Evolutionary conservation across 2,113 vertebrate genomes (phyloP).

Genomic region (Nannobrachium achirus): DNA sequence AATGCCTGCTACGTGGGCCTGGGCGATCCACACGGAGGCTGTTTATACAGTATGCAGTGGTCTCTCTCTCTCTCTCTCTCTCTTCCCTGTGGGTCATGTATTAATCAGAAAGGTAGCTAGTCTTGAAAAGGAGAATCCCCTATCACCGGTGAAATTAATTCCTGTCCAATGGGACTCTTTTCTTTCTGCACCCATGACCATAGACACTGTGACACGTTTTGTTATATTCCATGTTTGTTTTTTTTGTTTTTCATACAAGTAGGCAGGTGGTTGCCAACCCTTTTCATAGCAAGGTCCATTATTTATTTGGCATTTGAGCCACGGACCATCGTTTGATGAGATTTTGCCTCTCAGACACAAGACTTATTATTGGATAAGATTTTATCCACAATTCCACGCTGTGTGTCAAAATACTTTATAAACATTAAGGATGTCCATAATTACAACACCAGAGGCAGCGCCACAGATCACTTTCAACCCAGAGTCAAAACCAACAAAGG

Average conservation of each 20-base stretch:
- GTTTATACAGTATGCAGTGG: constrained; percentile 16
- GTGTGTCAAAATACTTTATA: too few relatives aligned
- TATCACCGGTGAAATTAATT: constrained; percentile 31
- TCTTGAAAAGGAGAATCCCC: constrained; percentile 30
- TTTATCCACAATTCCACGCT: too few relatives aligned
- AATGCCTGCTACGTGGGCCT: constrained; percentile 51
- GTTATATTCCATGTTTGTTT: background rate
- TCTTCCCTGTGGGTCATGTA: constrained; percentile 25
- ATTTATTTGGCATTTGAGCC: too few relatives aligned
- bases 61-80: constrained; percentile 11
- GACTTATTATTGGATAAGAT: too few relatives aligned
- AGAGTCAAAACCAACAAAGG: too few relatives aligned
- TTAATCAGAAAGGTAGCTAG: constrained; percentile 49
- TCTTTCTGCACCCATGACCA: background rate
- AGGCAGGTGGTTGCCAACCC: too few relatives aligned
- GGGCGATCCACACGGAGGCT: constrained; percentile 33
- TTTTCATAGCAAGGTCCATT: too few relatives aligned
- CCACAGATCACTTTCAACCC: too few relatives aligned
- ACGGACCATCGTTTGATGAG: too few relatives aligned
- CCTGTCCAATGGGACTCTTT: background rate
- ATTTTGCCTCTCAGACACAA: too few relatives aligned
- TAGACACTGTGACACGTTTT: background rate
- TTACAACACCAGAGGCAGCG: too few relatives aligned
- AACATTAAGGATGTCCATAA: too few relatives aligned
- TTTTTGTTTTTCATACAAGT: background rate